A percentile compares a stretch with the other conserved stretches of the same genome.
Evolutionary conservation across 2,113 vertebrate species (phyloP).

Genomic region (Lamprotornis superbus): DNA sequence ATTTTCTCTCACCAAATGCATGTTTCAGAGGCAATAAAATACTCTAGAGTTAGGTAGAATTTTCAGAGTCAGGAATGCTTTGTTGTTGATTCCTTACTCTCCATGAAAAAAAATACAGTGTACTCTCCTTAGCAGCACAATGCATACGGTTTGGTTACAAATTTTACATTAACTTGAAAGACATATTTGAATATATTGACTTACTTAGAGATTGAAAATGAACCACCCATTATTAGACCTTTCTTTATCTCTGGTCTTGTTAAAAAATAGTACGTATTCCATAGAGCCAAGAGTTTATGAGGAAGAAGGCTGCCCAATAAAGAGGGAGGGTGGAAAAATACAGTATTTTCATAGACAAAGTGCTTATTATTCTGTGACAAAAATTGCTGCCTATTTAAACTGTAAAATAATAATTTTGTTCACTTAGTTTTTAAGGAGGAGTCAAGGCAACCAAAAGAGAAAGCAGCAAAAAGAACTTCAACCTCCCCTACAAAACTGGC

Average conservation of each 20-base stretch:
- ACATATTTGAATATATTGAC: not conserved
- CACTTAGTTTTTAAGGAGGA: not conserved
- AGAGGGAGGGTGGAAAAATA: not conserved
- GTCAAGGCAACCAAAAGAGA: not conserved
- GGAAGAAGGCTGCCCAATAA: not conserved
- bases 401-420: not conserved
- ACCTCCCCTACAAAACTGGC: not conserved
- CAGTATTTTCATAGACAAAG: not conserved
- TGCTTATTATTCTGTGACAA: not conserved
- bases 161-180: not conserved
- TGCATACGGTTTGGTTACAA: not conserved
- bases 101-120: not conserved
- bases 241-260: not conserved
- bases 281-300: not conserved
- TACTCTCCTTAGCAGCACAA: not conserved
- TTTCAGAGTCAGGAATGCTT: not conserved
- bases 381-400: not conserved
- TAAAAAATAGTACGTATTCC: not conserved
- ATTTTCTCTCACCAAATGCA: not conserved
- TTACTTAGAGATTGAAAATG: not conserved
- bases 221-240: not conserved
- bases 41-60: not conserved
- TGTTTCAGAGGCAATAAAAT: not conserved
- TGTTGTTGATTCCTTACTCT: not conserved
- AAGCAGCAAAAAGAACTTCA: not conserved